Conservation (phyloP, 2,113 vertebrate species). For the Alectura lathami region DNA sequence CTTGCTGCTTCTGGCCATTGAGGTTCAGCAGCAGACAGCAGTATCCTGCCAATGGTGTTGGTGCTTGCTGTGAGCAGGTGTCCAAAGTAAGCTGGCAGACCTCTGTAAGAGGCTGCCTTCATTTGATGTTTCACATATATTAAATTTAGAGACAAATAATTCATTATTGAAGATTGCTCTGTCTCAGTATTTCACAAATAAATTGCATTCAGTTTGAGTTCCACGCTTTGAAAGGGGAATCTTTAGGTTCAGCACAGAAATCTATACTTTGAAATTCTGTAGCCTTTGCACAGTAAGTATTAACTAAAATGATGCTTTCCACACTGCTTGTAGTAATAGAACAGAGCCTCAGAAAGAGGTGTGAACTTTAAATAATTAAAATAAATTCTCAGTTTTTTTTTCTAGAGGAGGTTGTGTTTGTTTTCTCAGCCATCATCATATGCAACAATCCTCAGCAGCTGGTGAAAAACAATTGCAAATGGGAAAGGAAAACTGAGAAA, state of each 20-base stretch:
- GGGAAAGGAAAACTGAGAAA: neutral
- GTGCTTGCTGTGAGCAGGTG: neutral
- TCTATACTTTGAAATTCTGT: neutral
- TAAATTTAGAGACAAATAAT: too few species aligned
- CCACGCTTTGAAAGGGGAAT: neutral
- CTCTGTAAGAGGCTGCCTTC: neutral
- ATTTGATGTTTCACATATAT: neutral
- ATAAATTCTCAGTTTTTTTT: too few species aligned
- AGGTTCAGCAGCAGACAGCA: neutral
- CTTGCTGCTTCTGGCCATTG: neutral
- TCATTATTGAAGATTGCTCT: neutral
- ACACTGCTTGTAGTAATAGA: neutral
- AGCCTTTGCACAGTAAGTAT: neutral
- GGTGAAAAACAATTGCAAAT: neutral
- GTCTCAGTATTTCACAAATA: neutral
- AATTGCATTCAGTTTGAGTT: neutral
- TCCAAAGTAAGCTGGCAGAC: neutral
- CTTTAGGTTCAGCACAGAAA: neutral
- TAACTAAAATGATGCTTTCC: neutral
- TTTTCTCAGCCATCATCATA: neutral
- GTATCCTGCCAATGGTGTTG: neutral
- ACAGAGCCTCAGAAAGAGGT: neutral
- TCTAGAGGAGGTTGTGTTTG: neutral
- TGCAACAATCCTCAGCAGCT: neutral
- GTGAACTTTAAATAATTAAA: neutral